Evolutionary conservation across 2,113 vertebrate genomes (phyloP).

Genomic region (Lanius ludovicianus): DNA sequence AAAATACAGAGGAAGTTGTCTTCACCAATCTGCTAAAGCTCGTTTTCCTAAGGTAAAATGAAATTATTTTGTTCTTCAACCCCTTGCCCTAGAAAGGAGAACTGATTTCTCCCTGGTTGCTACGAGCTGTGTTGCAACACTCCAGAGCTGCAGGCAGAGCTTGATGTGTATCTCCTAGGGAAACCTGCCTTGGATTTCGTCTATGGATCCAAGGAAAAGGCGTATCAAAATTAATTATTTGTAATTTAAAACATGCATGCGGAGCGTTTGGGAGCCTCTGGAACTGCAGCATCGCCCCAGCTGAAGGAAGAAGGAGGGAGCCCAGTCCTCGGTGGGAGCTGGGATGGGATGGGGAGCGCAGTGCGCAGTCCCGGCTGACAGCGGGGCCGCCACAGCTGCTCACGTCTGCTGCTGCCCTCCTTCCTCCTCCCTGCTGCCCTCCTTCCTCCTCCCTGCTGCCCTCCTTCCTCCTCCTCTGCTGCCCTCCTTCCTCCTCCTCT

Average conservation of each 20-base stretch:
- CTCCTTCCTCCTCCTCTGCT: neutral
- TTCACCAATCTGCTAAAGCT: neutral
- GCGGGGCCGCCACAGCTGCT: neutral
- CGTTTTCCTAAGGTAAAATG: neutral
- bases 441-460: neutral
- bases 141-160: neutral
- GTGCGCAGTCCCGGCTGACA: neutral
- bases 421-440: neutral
- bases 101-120: slow-evolving; percentile 2
- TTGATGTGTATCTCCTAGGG: slow-evolving; percentile 33
- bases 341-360: rapidly evolving
- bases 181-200: slow-evolving; percentile 34
- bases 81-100: neutral
- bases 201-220: neutral
- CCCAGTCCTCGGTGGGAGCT: neutral
- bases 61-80: slow-evolving; percentile 5
- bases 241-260: slow-evolving; percentile 17
- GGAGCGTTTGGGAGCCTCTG: neutral
- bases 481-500: neutral
- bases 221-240: neutral
- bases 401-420: neutral
- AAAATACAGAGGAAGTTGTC: neutral
- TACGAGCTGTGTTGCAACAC: neutral
- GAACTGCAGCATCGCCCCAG: neutral
- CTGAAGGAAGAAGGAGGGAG: neutral